Conservation (phyloP, 2,113 vertebrate genomes). For the Bos indicus region DNA sequence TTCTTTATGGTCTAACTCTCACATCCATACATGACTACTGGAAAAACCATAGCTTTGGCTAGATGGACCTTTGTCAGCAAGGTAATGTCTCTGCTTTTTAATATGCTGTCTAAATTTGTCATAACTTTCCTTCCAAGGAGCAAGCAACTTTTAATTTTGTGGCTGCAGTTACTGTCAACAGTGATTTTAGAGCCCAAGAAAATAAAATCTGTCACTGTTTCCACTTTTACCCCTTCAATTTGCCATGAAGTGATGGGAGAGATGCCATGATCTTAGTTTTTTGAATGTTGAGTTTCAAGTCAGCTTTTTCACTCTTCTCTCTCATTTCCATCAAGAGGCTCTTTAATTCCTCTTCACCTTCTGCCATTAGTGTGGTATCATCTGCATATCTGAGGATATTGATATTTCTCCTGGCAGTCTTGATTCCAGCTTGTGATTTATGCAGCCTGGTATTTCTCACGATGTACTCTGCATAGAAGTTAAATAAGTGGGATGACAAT, state of each 20-base stretch:
- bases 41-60: background rate
- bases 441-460: background rate
- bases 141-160: background rate
- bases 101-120: background rate
- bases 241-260: background rate
- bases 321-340: background rate
- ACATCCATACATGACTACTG: background rate
- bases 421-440: background rate
- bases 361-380: background rate
- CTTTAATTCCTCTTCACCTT: background rate
- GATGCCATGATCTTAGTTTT: background rate
- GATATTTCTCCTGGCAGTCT: background rate
- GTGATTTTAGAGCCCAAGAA: background rate
- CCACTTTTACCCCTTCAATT: background rate
- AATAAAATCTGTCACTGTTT: background rate
- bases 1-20: background rate
- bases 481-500: background rate
- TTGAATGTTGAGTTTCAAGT: background rate
- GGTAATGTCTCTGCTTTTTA: background rate
- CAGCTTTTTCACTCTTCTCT: background rate
- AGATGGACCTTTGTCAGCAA: background rate
- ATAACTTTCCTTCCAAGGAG: background rate
- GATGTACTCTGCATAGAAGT: background rate
- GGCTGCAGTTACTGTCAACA: background rate
- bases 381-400: background rate